These are phyloP conservation scores for Leptinotarsa defecta DNA, from an alignment of 1,140 invertebrate species.

Conservation along the genomic window DNA sequence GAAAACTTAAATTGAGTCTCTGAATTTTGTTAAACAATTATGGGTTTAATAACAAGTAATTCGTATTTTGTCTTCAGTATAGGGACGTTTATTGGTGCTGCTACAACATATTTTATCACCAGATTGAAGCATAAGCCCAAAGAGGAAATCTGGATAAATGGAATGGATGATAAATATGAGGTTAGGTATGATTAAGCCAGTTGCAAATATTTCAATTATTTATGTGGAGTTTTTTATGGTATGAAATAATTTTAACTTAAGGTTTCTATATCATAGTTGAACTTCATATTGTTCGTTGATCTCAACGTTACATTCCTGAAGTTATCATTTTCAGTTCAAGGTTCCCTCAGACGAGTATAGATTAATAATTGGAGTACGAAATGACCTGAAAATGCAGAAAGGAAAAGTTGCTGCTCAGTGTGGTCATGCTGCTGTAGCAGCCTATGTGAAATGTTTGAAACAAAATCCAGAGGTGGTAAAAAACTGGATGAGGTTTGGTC, in stretches of 20 bases:
- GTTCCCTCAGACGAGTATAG: constrained; percentile 66
- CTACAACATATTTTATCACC: constrained; percentile 42
- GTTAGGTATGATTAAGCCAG: constrained; percentile 33
- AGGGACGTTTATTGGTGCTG: constrained; percentile 46
- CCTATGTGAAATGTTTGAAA: constrained; percentile 71
- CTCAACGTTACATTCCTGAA: too few species aligned
- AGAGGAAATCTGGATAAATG: constrained; percentile 40
- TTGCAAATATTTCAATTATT: background rate
- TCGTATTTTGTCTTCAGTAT: constrained; percentile 45
- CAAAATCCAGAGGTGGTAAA: constrained; percentile 68
- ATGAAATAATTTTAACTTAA: too few species aligned
- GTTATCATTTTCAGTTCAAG: constrained; percentile 46
- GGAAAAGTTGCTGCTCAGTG: constrained; percentile 94
- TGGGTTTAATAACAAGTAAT: constrained; percentile 45
- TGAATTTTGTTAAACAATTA: constrained; percentile 19
- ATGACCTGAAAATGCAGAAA: constrained; percentile 92
- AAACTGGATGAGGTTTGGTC: constrained; percentile 74
- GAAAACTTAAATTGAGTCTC: too few species aligned
- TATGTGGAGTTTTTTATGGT: background rate
- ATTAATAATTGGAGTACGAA: constrained; percentile 84
- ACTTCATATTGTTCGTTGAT: too few species aligned
- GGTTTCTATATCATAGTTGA: too few species aligned
- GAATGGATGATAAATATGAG: constrained; percentile 52
- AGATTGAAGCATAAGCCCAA: constrained; percentile 33
- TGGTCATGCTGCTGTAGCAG: constrained; percentile 84